These are phyloP conservation scores for Romanomermis culicivorax DNA, from an alignment of 2,888 invertebrate species.

Conservation along the genomic window DNA sequence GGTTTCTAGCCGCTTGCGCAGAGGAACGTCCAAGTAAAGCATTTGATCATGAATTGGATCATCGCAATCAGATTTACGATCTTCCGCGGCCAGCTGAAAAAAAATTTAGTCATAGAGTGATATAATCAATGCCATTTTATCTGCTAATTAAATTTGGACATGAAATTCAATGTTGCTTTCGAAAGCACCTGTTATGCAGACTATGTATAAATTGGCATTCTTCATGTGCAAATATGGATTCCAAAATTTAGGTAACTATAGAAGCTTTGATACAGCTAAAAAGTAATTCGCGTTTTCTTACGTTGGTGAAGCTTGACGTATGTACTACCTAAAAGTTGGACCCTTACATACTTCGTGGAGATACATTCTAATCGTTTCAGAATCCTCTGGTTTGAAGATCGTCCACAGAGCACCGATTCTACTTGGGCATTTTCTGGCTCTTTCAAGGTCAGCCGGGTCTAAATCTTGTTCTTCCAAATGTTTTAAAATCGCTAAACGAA, in stretches of 20 bases:
- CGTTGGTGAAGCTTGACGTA: too few species aligned
- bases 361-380: conserved; percentile 8
- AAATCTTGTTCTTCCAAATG: background rate
- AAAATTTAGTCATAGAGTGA: background rate
- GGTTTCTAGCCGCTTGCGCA: conserved; percentile 8
- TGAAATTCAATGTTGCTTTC: background rate
- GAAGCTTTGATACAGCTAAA: too few species aligned
- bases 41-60: conserved; percentile 15
- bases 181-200: too few species aligned
- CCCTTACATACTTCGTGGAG: conserved; percentile 5
- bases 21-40: conserved; percentile 6
- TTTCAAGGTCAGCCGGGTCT: background rate
- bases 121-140: too few species aligned
- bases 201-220: too few species aligned
- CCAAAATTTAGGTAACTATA: too few species aligned
- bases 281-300: too few species aligned
- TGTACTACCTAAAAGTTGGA: too few species aligned
- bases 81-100: background rate
- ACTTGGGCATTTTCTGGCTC: background rate
- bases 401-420: conserved; percentile 14
- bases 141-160: too few species aligned
- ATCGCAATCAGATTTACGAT: background rate
- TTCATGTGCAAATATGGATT: too few species aligned
- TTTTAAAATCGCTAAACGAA: background rate
- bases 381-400: conserved; percentile 12